A percentile compares a stretch with the other conserved stretches of the same genome.
phyloP scores from a whole-genome alignment of 1,140 invertebrate genomes.

The Cotesia typhae region DNA sequence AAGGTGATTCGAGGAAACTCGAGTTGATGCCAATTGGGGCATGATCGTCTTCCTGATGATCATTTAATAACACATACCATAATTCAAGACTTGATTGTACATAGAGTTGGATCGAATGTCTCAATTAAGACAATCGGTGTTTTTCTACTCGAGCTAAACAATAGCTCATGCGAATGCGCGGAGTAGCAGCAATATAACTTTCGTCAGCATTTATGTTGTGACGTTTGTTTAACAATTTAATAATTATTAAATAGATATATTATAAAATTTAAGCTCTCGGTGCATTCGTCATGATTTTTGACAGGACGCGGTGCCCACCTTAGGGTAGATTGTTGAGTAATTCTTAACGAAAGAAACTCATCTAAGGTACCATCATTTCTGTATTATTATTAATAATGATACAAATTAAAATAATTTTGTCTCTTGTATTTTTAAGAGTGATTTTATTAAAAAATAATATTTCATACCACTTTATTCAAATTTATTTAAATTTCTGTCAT shows the following conservation, averaged over 20 bases:
- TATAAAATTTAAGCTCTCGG: conserved; percentile 13
- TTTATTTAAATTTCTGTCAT: conserved; percentile 28
- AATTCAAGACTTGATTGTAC: conserved; percentile 32
- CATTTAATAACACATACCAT: conserved; percentile 22
- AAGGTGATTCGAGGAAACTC: background rate
- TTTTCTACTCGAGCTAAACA: conserved; percentile 21
- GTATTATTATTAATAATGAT: conserved; percentile 51
- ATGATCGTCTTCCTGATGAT: conserved; percentile 31
- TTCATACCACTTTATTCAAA: conserved; percentile 44
- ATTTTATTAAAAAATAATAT: conserved; percentile 34
- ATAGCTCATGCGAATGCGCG: conserved; percentile 23
- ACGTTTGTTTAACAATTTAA: too few species aligned
- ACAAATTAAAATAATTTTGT: conserved; percentile 40
- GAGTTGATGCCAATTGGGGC: background rate
- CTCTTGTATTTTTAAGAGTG: conserved; percentile 38
- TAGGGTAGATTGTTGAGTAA: conserved; percentile 45
- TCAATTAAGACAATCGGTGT: conserved; percentile 15
- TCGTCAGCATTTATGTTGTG: background rate
- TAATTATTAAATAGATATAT: conserved; percentile 4
- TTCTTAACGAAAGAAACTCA: conserved; percentile 42
- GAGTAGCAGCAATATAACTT: background rate
- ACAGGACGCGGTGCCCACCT: conserved; percentile 50
- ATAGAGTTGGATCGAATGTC: conserved; percentile 31
- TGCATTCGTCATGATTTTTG: conserved; percentile 35
- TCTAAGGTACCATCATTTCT: conserved; percentile 55